Percentiles rank a stretch among this genome's conserved stretches.
Evolutionary conservation across 2,888 invertebrate species (phyloP).

Genomic region (Chesias legatella): DNA sequence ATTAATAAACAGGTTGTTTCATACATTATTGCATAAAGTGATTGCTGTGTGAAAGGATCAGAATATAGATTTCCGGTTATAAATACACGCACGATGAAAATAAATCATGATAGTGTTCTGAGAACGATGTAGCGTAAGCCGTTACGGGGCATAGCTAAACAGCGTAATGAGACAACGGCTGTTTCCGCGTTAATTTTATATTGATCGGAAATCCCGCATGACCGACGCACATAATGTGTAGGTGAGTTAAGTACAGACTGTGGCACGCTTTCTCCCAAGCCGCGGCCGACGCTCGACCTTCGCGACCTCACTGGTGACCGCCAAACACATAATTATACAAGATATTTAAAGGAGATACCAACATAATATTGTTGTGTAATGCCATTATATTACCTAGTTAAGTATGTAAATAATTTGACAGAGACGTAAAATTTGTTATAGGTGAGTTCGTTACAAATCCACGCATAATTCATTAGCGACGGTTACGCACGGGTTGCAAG

Average conservation of each 20-base stretch:
- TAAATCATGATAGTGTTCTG: constrained; percentile 1
- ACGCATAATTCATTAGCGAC: too few species aligned
- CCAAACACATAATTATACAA: constrained; percentile 17
- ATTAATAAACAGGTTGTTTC: too few species aligned
- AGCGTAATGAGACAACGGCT: constrained; percentile 31
- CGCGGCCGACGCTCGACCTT: constrained; percentile 32
- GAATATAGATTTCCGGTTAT: not conserved
- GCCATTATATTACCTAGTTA: constrained; percentile 3
- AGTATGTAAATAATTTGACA: constrained; percentile 3
- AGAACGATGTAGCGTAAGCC: constrained; percentile 4
- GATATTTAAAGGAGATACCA: constrained; percentile 7
- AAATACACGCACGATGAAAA: not conserved
- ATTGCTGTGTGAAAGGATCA: too few species aligned
- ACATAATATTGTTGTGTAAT: constrained; percentile 17
- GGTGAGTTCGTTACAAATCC: too few species aligned
- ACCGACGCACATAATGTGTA: constrained; percentile 13
- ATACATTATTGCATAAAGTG: too few species aligned
- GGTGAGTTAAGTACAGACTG: constrained; percentile 10
- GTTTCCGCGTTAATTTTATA: constrained; percentile 34
- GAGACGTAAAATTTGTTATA: too few species aligned
- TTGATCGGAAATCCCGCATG: constrained; percentile 35
- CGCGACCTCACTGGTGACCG: constrained; percentile 34
- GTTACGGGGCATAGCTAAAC: constrained; percentile 5
- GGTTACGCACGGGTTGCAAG: too few species aligned
- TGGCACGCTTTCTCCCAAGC: constrained; percentile 39